Conservation (phyloP, 2,797 vertebrate species). For the Typhlichthys subterraneus region DNA sequence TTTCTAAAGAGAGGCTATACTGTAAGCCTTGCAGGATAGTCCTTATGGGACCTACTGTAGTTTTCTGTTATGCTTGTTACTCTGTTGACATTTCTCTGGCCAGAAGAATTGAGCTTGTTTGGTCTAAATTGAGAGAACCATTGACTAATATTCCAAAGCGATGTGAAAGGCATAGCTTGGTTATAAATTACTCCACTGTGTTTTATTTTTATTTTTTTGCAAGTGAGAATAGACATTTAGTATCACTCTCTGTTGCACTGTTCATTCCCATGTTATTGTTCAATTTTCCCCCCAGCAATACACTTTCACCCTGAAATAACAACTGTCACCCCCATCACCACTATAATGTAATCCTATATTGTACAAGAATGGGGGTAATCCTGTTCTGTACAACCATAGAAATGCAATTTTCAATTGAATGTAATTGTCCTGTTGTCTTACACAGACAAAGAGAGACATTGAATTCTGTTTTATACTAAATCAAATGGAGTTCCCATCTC, state of each 20-base stretch:
- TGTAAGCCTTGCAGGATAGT: too few relatives aligned
- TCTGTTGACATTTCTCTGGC: conserved; percentile 29
- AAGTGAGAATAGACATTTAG: conserved; percentile 49
- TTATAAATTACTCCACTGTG: conserved; percentile 80
- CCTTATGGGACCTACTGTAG: conserved; percentile 44
- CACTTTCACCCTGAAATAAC: background rate
- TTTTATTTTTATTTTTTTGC: conserved; percentile 70
- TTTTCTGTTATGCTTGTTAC: conserved; percentile 44
- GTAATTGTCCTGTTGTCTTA: conserved; percentile 43
- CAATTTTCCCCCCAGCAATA: conserved; percentile 7
- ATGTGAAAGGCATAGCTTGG: conserved; percentile 65
- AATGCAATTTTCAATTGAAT: conserved; percentile 23
- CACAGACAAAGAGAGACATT: conserved; percentile 59
- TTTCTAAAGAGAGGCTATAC: conserved; percentile 1
- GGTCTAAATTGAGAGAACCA: conserved; percentile 65
- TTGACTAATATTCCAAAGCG: conserved; percentile 77
- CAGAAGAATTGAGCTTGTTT: conserved; percentile 42
- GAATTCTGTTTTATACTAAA: conserved; percentile 47
- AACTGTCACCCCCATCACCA: conserved; percentile 7
- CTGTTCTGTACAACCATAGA: conserved; percentile 25
- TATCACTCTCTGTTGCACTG: conserved; percentile 18
- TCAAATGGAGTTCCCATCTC: conserved; percentile 34
- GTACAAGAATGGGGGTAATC: conserved; percentile 25
- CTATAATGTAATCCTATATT: conserved; percentile 7
- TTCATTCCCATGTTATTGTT: background rate